A percentile compares a stretch with the other conserved stretches of the same genome.
Evolutionary conservation across 2,113 vertebrate genomes (phyloP).

Genomic region (Montifringilla adamsi): DNA sequence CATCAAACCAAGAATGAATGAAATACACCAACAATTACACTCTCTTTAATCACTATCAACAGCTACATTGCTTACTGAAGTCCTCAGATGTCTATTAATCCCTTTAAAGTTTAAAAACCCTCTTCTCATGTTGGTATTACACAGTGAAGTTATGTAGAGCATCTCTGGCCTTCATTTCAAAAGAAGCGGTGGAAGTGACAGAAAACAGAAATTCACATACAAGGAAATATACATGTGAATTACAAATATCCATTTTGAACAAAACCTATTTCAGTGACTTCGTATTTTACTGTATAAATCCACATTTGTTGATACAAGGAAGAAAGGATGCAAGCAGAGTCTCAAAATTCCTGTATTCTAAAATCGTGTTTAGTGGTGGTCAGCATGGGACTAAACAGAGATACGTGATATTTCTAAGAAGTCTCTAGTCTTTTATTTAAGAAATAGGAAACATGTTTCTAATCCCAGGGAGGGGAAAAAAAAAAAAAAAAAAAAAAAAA

Average conservation of each 20-base stretch:
- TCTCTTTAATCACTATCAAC: constrained; percentile 14
- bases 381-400: background rate
- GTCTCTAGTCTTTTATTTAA: background rate
- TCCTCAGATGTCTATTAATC: background rate
- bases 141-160: background rate
- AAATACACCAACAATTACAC: background rate
- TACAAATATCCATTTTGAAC: background rate
- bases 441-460: background rate
- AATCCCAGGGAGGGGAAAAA: background rate
- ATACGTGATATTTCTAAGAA: background rate
- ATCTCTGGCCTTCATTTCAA: background rate
- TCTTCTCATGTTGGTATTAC: background rate
- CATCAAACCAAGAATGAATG: background rate
- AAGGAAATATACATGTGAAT: background rate
- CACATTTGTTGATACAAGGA: background rate
- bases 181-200: background rate
- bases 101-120: background rate
- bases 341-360: background rate
- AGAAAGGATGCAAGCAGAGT: background rate
- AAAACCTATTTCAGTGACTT: background rate
- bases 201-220: background rate
- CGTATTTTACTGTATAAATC: background rate
- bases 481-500: background rate
- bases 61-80: background rate
- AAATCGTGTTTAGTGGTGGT: background rate